phyloP scores from a whole-genome alignment of 37 sponge, comb jelly and placozoan genomes.

The Cladorhizidae sp. region DNA sequence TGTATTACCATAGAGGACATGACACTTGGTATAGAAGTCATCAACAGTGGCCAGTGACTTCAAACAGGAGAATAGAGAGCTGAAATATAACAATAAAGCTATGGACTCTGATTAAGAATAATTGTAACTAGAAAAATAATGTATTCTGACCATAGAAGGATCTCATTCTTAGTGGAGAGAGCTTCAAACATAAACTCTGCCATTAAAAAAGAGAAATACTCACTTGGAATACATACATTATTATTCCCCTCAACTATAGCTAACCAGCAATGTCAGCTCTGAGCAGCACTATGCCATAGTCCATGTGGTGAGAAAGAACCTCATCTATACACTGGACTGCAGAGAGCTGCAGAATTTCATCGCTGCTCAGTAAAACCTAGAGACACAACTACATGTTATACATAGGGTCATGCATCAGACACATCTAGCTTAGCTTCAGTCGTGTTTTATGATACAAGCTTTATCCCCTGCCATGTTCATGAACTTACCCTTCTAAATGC shows the following conservation, averaged over 20 bases:
- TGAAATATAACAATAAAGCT: neutral
- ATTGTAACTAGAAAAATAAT: neutral
- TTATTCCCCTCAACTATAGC: neutral
- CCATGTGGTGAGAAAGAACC: constrained; percentile 45
- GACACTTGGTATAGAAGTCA: constrained; percentile 60
- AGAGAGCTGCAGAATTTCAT: constrained; percentile 53
- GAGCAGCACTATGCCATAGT: constrained; percentile 42
- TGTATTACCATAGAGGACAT: constrained; percentile 59
- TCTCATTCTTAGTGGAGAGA: constrained; percentile 58
- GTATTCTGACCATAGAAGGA: constrained; percentile 26
- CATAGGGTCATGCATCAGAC: neutral
- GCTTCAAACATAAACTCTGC: constrained; percentile 73
- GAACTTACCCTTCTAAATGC: constrained; percentile 55
- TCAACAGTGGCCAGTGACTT: constrained; percentile 33
- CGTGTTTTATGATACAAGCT: neutral
- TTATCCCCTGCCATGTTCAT: neutral
- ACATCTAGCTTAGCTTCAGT: neutral
- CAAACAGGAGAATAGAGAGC: constrained; percentile 51
- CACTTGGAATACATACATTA: neutral
- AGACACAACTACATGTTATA: neutral
- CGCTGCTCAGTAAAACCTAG: constrained; percentile 64
- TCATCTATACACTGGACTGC: constrained; percentile 63
- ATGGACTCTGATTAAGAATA: neutral
- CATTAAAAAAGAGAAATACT: neutral
- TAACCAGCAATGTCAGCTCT: constrained; percentile 71